These are phyloP conservation scores for Drosophila sucinea DNA, from an alignment of 1,140 invertebrate species.

Conservation along the genomic window DNA sequence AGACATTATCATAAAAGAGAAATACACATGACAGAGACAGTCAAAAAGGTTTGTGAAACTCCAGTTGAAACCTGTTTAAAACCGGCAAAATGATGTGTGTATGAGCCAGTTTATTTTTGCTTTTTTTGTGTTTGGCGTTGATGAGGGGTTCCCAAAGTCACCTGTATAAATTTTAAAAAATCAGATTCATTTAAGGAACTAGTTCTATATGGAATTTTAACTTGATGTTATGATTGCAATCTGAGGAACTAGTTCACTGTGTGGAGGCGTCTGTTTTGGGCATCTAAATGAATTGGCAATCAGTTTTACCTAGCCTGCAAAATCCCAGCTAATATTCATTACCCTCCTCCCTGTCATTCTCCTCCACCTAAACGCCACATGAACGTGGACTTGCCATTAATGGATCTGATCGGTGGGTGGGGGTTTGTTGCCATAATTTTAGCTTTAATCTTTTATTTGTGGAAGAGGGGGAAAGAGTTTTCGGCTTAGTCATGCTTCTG, in stretches of 20 bases:
- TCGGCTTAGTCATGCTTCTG: conserved; percentile 44
- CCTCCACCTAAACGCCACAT: conserved; percentile 9
- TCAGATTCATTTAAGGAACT: not conserved
- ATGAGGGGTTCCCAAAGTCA: not conserved
- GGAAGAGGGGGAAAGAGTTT: conserved; percentile 3
- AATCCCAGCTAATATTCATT: conserved; percentile 24
- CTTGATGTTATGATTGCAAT: too few species aligned
- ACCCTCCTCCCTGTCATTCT: not conserved
- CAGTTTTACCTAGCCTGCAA: not conserved
- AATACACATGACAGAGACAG: not conserved
- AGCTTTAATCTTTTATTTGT: conserved; percentile 26
- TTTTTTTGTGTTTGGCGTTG: not conserved
- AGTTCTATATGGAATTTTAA: not conserved
- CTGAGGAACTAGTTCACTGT: not conserved
- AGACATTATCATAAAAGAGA: conserved; percentile 3
- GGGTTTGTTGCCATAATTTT: conserved; percentile 34
- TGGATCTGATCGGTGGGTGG: conserved; percentile 42
- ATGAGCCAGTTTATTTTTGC: not conserved
- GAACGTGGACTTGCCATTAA: conserved; percentile 39
- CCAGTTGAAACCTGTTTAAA: conserved; percentile 15
- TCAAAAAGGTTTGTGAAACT: conserved; percentile 1
- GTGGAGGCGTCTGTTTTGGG: conserved; percentile 40
- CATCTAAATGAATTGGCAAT: conserved; percentile 54
- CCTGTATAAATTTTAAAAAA: too few species aligned
- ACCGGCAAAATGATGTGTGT: conserved; percentile 16